These are phyloP conservation scores for Lobophora halterata DNA, from an alignment of 2,888 invertebrate species.

Conservation along the genomic window DNA sequence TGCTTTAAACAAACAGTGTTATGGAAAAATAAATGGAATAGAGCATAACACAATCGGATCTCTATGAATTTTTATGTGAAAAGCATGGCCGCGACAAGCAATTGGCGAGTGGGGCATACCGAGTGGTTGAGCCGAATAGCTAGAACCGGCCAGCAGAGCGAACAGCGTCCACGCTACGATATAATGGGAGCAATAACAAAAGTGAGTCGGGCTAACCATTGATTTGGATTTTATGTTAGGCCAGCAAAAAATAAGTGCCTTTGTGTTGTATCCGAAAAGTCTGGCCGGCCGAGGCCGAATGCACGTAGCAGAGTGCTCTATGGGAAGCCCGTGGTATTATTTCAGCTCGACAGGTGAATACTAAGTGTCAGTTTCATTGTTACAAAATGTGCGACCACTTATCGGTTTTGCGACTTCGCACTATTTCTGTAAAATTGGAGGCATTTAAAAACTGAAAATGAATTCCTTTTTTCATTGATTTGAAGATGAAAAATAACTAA, in stretches of 20 bases:
- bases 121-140: constrained; percentile 53
- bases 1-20: no score
- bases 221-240: constrained; percentile 72
- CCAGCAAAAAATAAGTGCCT: constrained; percentile 63
- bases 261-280: constrained; percentile 67
- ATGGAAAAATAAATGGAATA: no score
- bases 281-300: constrained; percentile 59
- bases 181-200: constrained; percentile 74
- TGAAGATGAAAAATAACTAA: no score
- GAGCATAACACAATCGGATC: constrained; percentile 33
- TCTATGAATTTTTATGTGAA: constrained; percentile 54
- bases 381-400: constrained; percentile 37
- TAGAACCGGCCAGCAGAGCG: constrained; percentile 45
- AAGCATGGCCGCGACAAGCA: constrained; percentile 46
- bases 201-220: constrained; percentile 75
- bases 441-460: constrained; percentile 7
- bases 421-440: constrained; percentile 9
- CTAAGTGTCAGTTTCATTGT: constrained; percentile 61
- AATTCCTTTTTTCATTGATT: no score
- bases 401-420: constrained; percentile 38
- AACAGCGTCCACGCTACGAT: constrained; percentile 52
- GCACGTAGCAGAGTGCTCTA: constrained; percentile 45
- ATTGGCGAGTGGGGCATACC: constrained; percentile 36
- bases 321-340: constrained; percentile 59
- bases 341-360: constrained; percentile 66